These are phyloP conservation scores for Champsocephalus esox DNA, from an alignment of 2,797 vertebrate species.

Conservation along the genomic window DNA sequence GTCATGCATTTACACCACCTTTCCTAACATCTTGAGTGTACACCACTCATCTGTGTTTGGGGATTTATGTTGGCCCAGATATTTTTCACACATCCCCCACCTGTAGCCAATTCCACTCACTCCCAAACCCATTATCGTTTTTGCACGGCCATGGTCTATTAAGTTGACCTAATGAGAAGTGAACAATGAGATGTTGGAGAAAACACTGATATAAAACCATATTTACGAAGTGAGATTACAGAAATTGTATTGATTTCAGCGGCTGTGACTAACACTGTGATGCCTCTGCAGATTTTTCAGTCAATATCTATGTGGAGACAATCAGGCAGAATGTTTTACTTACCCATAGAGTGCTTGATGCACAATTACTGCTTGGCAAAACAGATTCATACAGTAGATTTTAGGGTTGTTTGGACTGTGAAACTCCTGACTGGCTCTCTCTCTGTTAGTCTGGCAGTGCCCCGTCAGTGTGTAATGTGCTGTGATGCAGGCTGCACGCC, in stretches of 20 bases:
- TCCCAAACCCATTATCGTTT: constrained; percentile 41
- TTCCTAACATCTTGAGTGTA: not conserved
- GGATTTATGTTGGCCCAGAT: not conserved
- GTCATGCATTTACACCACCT: not conserved
- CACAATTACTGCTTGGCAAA: constrained; percentile 61
- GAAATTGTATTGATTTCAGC: constrained; percentile 5
- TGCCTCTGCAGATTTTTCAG: constrained; percentile 44
- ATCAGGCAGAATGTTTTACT: constrained; percentile 51
- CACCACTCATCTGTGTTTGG: not conserved
- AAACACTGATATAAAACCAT: constrained; percentile 1
- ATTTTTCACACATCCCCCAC: constrained; percentile 13
- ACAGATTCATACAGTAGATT: constrained; percentile 35
- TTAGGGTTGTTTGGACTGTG: not conserved
- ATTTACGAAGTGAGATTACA: constrained; percentile 38
- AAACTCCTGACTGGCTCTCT: constrained; percentile 24
- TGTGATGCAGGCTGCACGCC: constrained; percentile 22
- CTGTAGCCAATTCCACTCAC: not conserved
- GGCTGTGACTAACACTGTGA: constrained; percentile 15
- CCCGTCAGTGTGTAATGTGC: constrained; percentile 35
- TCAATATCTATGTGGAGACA: constrained; percentile 61
- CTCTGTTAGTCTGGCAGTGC: constrained; percentile 17
- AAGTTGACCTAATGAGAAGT: constrained; percentile 55
- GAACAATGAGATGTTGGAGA: constrained; percentile 24
- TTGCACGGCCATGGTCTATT: constrained; percentile 39
- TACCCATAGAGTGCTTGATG: constrained; percentile 30